phyloP scores from a whole-genome alignment of 2,797 vertebrate species.

The Sebastiscus albofasciatus region DNA sequence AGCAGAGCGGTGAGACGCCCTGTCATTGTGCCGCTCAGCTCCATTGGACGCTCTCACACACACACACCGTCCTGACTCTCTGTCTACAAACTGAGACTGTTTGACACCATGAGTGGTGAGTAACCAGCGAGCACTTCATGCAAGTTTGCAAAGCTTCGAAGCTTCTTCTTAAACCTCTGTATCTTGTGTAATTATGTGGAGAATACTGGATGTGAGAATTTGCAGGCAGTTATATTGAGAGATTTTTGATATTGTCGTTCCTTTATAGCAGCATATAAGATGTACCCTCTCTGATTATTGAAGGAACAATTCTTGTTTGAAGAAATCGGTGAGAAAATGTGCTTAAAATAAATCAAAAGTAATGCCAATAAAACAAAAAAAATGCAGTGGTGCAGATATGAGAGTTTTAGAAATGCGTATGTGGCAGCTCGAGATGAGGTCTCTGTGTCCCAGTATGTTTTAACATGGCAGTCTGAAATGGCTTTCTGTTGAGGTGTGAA shows the following conservation, averaged over 20 bases:
- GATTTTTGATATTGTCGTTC: neutral
- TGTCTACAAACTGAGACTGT: conserved; percentile 8
- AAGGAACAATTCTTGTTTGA: neutral
- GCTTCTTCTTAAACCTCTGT: neutral
- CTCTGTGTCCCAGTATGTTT: conserved; percentile 12
- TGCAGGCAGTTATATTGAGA: neutral
- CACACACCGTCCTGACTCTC: conserved; percentile 8
- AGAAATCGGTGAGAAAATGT: neutral
- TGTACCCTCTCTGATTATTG: neutral
- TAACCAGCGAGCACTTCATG: conserved; percentile 21
- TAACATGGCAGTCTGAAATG: conserved; percentile 40
- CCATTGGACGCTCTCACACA: neutral
- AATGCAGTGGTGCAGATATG: neutral
- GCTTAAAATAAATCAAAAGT: neutral
- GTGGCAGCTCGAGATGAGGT: neutral
- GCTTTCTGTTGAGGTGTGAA: conserved; percentile 46
- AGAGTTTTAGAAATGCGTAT: neutral
- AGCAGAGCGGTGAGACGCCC: conserved; percentile 24
- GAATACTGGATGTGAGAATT: neutral
- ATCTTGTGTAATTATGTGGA: neutral
- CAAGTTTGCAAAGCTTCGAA: neutral
- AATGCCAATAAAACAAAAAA: too few relatives aligned
- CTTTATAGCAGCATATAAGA: neutral
- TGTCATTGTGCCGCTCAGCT: conserved; percentile 39
- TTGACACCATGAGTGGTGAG: conserved; percentile 80